phyloP scores from a whole-genome alignment of 2,113 vertebrate species.

The Litocranius walleri region DNA sequence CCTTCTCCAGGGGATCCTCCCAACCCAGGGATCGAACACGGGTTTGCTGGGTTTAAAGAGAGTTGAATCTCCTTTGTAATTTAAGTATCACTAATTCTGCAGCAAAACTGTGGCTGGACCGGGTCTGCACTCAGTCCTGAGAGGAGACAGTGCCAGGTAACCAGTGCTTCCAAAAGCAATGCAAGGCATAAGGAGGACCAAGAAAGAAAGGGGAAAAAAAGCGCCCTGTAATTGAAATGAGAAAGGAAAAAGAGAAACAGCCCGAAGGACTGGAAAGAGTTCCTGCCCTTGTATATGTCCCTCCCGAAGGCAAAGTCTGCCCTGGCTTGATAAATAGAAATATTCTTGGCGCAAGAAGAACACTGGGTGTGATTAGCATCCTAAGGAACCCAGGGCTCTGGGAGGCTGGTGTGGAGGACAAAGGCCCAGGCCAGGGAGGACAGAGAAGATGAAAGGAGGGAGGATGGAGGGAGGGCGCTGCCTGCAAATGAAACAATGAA shows the following conservation, averaged over 20 bases:
- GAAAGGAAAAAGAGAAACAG: constrained; percentile 49
- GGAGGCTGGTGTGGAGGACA: not conserved
- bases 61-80: not conserved
- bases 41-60: not conserved
- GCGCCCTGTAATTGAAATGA: constrained; percentile 44
- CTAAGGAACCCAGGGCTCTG: constrained; percentile 52
- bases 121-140: not conserved
- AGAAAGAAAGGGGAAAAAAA: not conserved
- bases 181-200: not conserved
- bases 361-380: constrained; percentile 57
- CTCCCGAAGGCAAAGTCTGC: constrained; percentile 60
- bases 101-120: not conserved
- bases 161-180: not conserved
- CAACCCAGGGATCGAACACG: not conserved
- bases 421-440: constrained; percentile 32
- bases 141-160: not conserved
- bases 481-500: constrained; percentile 26
- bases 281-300: constrained; percentile 58
- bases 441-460: constrained; percentile 31
- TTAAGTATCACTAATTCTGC: not conserved
- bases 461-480: not conserved
- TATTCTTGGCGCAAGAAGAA: constrained; percentile 50
- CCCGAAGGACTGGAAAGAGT: not conserved
- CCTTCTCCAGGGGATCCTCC: not conserved
- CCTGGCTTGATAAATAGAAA: constrained; percentile 62